Percentiles rank a stretch among this genome's conserved stretches.
Conservation (phyloP, 2,113 vertebrate species). For the Myxocyprinus asiaticus region DNA sequence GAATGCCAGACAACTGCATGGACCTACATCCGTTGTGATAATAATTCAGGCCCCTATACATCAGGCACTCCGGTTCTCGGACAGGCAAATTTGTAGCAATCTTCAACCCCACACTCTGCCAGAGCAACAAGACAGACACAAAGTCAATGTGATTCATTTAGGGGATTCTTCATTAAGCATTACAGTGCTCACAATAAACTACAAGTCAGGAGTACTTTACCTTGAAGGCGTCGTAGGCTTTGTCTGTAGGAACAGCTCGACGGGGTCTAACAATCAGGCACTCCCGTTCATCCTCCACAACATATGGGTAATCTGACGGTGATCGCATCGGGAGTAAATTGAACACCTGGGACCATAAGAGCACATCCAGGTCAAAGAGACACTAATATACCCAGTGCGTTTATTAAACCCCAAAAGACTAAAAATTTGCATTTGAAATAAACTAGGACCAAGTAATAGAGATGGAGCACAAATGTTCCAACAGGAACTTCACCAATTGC, state of each 20-base stretch:
- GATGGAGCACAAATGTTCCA: too few relatives aligned
- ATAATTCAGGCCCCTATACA: constrained; percentile 12
- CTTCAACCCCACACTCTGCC: constrained; percentile 80
- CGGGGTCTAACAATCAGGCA: constrained; percentile 62
- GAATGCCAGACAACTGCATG: too few relatives aligned
- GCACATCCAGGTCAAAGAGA: too few relatives aligned
- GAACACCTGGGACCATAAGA: background rate
- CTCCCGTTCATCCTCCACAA: constrained; percentile 33
- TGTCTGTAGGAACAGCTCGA: constrained; percentile 23
- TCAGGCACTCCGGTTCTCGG: constrained; percentile 64
- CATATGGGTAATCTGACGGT: constrained; percentile 6
- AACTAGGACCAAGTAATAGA: too few relatives aligned
- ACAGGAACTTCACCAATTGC: too few relatives aligned
- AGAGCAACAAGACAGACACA: background rate
- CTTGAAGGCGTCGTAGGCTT: constrained; percentile 57
- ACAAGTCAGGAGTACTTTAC: constrained; percentile 52
- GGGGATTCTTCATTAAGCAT: too few relatives aligned
- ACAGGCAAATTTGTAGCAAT: constrained; percentile 62
- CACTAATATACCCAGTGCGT: too few relatives aligned
- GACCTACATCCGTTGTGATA: too few relatives aligned
- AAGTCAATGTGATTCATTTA: too few relatives aligned
- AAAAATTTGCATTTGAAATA: too few relatives aligned
- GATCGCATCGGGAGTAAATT: constrained; percentile 48
- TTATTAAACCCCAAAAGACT: too few relatives aligned
- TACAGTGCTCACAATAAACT: too few relatives aligned